Conservation (phyloP, 2,113 vertebrate genomes). For the Oncorhynchus masou region DNA sequence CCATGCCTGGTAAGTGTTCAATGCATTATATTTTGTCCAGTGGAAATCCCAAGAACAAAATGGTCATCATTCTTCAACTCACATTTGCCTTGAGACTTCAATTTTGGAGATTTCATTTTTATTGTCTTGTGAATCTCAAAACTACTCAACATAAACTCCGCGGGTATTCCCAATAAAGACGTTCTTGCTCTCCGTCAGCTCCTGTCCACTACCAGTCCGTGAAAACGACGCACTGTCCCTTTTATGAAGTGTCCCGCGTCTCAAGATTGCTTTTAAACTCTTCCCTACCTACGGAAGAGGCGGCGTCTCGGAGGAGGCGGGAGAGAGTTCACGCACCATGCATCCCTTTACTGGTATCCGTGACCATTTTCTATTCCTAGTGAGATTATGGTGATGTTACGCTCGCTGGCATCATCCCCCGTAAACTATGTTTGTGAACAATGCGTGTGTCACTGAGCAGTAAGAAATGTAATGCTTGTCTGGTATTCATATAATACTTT, state of each 20-base stretch:
- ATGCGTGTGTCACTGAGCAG: conserved; percentile 23
- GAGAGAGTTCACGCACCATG: conserved; percentile 21
- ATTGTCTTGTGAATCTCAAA: background rate
- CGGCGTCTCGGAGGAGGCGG: conserved; percentile 36
- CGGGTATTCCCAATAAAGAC: background rate
- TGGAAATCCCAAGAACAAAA: background rate
- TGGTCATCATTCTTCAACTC: conserved; percentile 3
- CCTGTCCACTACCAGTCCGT: background rate
- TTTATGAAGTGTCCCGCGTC: conserved; percentile 2
- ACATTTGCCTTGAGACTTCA: conserved; percentile 59
- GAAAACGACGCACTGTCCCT: background rate
- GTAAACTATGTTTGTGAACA: conserved; percentile 67
- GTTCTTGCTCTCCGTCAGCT: background rate
- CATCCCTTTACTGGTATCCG: background rate
- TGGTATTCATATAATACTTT: conserved; percentile 15
- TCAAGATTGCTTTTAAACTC: conserved; percentile 57
- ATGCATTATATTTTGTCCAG: background rate
- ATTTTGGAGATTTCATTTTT: conserved; percentile 72
- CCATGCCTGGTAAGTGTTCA: no score
- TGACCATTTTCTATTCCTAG: conserved; percentile 2
- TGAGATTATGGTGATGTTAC: background rate
- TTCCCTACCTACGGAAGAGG: conserved; percentile 37
- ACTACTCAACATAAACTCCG: conserved; percentile 21
- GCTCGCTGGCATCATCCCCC: conserved; percentile 34
- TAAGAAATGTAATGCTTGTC: background rate